These are phyloP conservation scores for Dinothrombium tinctorium DNA, from an alignment of 1,140 invertebrate species.

Conservation along the genomic window DNA sequence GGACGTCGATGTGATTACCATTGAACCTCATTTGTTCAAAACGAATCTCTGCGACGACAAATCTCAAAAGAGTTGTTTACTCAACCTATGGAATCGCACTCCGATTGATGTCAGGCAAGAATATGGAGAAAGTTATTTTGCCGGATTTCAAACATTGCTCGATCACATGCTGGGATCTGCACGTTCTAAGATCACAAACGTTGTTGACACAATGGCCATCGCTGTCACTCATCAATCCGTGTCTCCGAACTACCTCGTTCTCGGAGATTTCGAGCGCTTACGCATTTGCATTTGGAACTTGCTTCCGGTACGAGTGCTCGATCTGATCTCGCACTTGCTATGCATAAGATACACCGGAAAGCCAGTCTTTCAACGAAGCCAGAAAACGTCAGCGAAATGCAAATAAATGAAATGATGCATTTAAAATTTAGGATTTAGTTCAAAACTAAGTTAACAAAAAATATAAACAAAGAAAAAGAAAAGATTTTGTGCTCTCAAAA, in stretches of 20 bases:
- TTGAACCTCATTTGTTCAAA: conserved; percentile 27
- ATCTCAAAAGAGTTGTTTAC: conserved; percentile 15
- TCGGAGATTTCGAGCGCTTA: conserved; percentile 11
- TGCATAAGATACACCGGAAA: neutral
- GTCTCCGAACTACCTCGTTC: conserved; percentile 14
- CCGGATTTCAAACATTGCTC: conserved; percentile 18
- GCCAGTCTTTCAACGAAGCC: conserved; percentile 4
- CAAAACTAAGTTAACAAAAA: too few species aligned
- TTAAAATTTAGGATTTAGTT: too few species aligned
- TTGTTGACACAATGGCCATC: conserved; percentile 21
- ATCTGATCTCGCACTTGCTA: conserved; percentile 4
- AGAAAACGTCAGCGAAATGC: too few species aligned
- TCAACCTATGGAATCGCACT: conserved; percentile 19
- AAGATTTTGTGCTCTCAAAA: too few species aligned
- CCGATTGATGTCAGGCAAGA: conserved; percentile 18
- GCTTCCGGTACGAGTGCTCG: conserved; percentile 10
- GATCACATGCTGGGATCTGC: conserved; percentile 10
- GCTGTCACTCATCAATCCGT: conserved; percentile 17
- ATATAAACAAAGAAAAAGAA: too few species aligned
- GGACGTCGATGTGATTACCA: conserved; percentile 24
- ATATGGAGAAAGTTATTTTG: conserved; percentile 22
- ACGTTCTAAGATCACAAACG: conserved; percentile 18
- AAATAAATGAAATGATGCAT: too few species aligned
- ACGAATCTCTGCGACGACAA: conserved; percentile 19
- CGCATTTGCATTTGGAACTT: conserved; percentile 11